Base-by-base conservation (phyloP, 2,113 vertebrate species). In the Myiopsitta monachus region DNA sequence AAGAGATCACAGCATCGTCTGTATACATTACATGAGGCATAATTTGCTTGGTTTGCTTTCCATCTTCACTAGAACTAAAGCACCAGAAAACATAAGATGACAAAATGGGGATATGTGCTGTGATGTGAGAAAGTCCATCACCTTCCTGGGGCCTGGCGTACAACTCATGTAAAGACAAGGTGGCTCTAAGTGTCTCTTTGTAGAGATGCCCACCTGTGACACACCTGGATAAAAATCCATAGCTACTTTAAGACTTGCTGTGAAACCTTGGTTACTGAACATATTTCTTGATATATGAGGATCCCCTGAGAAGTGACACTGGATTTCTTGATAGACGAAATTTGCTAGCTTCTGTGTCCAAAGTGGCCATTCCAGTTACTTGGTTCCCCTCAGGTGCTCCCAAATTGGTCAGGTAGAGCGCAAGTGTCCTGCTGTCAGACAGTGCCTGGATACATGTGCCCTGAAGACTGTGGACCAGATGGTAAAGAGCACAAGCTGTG, bases 381-480 rank as follows among this genome's bases (percentile, higher is more conserved):
- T 78, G 36, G 46, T 38, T 93, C 17, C 83, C 73, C 88, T 90
- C 68, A 70, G 94, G 87, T 88, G 43, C 55, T 90, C 61, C 51
- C 79, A 46, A n/a, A 2, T 27, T 0, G 1, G 22, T 86, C 47
- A 39, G 15, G 44, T 15, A 75, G 55, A 92, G 57, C 0, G 0
- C 0, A 1, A 90, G 61, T 55, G 51, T 75, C 92, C 90, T 90
- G 73, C 92, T 95, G 80, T 78, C 63, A 77, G 82, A 33, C 59
- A 86, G 76, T 0, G 4, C 77, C 83, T 55, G 68, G 88, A n/a
- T 72, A 27, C 18, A 1, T 51, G 68, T 90, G 83, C 95, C 92
- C 94, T 66, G 51, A 80, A 83, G 88, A 93, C 75, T 86, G 76
- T 43, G 79, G 62, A 47, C 92, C 95, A 96, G 95, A 96, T 95